Base-by-base conservation (phyloP, 2,888 invertebrate species). In the Eristalis pertinax region DNA sequence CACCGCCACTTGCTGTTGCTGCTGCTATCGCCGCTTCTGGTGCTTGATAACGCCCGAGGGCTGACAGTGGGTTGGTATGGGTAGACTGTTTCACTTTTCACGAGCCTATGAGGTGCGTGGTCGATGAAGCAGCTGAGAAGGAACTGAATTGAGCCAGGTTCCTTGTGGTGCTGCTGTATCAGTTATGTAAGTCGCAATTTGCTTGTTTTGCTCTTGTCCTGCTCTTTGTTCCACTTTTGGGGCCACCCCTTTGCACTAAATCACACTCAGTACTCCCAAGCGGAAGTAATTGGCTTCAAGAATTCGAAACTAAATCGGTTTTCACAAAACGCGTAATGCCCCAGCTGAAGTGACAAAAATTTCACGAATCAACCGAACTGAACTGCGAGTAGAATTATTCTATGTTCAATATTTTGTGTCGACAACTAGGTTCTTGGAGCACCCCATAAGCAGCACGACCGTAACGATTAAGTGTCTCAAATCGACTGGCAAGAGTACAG, bases 141-240 rank as follows among this genome's bases (percentile, higher is more conserved):
- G 22, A 56, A 56, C 50, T 22, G 24, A 75, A 56, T 38, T 62
- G 65, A 79, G 56, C 70, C 41, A 63, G 70, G 62, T 79, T 76
- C 74, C 32, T 60, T 29, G 41, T 60, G 15, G 29, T 68, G 19
- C 50, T 73, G 75, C 43, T 22, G 60, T 68, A n/a, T 64, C n/a
- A 62, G 70, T 86, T 86, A 86, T 86, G 77, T 86, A 86, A 82
- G 85, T 86, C 77, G 82, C 78, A 86, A 82, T 74, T 74, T 43
- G 50, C 50, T 50, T 50, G 13, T 19, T 38, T 75, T 22, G 13
- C 38, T 19, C 62, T 72, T 11, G 11, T 76, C 13, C 56, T 50
- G 50, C 50, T 73, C 62, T 77, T 81, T 81, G 80, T 69, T 65
- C 81, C 58, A 74, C 19, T 68, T 80, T 68, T 62, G 29, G 13